Evolutionary conservation across 2,888 invertebrate genomes (phyloP).

Genomic region (Congeria kusceri): DNA sequence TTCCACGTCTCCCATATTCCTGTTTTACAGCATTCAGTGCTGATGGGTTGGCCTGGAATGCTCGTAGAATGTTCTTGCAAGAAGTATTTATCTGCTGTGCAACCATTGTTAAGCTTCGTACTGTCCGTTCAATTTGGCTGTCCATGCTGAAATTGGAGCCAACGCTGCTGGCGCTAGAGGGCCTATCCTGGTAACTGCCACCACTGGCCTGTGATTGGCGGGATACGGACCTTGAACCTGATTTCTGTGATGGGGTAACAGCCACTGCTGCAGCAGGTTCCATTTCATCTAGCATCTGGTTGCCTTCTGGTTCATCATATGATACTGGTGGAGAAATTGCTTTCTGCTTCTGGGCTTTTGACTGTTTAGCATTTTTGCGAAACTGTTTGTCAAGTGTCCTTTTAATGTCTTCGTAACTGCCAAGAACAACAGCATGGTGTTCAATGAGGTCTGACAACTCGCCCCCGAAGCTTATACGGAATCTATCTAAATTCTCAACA

Average conservation of each 20-base stretch:
- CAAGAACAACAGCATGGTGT: slow-evolving; percentile 78
- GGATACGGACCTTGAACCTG: slow-evolving; percentile 22
- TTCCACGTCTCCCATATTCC: slow-evolving; percentile 60
- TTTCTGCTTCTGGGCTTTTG: slow-evolving; percentile 14
- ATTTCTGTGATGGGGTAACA: slow-evolving; percentile 24
- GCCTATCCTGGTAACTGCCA: slow-evolving; percentile 24
- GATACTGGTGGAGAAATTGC: slow-evolving; percentile 30
- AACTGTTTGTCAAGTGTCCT: slow-evolving; percentile 72
- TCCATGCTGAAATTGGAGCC: slow-evolving; percentile 67
- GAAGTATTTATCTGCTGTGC: slow-evolving; percentile 82
- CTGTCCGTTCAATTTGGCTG: slow-evolving; percentile 76
- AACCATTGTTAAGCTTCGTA: slow-evolving; percentile 78
- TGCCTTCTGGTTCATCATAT: slow-evolving; percentile 42
- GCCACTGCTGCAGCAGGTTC: slow-evolving; percentile 26
- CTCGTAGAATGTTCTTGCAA: slow-evolving; percentile 81
- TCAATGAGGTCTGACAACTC: slow-evolving; percentile 80
- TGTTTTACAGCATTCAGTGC: slow-evolving; percentile 76
- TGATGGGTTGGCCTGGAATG: slow-evolving; percentile 79
- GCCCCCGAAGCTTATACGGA: slow-evolving; percentile 78
- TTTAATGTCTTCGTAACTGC: slow-evolving; percentile 80
- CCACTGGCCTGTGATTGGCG: slow-evolving; percentile 21
- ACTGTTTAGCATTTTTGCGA: slow-evolving; percentile 46
- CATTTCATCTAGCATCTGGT: slow-evolving; percentile 53
- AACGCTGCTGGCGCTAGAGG: slow-evolving; percentile 53
- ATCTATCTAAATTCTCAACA: slow-evolving; percentile 80